phyloP scores from a whole-genome alignment of 2,113 vertebrate species.

The Muntiacus muntjak region DNA sequence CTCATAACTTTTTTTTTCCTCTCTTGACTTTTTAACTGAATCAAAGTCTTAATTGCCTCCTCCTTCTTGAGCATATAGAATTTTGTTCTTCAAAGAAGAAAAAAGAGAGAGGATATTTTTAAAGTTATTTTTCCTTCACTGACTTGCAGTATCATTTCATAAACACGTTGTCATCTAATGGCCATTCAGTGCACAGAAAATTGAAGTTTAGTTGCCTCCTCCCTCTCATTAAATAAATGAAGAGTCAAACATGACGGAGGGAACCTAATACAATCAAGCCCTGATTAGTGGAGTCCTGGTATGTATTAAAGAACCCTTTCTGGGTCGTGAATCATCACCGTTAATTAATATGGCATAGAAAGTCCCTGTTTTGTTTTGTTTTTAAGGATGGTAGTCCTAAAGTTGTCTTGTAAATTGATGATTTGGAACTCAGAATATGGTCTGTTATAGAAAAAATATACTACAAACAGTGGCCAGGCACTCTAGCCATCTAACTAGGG shows the following conservation, averaged over 20 bases:
- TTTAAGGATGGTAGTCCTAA: background rate
- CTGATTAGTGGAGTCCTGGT: background rate
- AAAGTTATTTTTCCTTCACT: background rate
- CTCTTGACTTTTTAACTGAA: background rate
- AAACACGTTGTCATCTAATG: background rate
- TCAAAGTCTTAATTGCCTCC: background rate
- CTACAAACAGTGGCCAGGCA: background rate
- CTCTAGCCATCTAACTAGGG: background rate
- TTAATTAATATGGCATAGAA: background rate
- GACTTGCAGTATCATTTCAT: background rate
- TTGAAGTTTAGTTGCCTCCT: background rate
- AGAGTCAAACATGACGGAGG: constrained; percentile 2
- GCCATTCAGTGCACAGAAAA: background rate
- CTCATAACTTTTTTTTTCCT: background rate
- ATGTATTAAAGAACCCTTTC: background rate
- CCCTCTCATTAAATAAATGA: constrained; percentile 28
- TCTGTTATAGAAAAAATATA: background rate
- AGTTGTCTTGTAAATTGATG: background rate
- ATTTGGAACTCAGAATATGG: background rate
- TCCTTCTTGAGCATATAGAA: background rate
- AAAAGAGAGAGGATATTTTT: background rate
- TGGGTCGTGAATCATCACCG: background rate
- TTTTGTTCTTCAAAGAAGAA: background rate
- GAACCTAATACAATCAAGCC: constrained; percentile 5
- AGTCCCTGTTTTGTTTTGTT: background rate